Percentiles rank a stretch among this genome's conserved stretches.
phyloP scores from a whole-genome alignment of 2,113 vertebrate genomes.

The Mesoclemmys tuberculata region DNA sequence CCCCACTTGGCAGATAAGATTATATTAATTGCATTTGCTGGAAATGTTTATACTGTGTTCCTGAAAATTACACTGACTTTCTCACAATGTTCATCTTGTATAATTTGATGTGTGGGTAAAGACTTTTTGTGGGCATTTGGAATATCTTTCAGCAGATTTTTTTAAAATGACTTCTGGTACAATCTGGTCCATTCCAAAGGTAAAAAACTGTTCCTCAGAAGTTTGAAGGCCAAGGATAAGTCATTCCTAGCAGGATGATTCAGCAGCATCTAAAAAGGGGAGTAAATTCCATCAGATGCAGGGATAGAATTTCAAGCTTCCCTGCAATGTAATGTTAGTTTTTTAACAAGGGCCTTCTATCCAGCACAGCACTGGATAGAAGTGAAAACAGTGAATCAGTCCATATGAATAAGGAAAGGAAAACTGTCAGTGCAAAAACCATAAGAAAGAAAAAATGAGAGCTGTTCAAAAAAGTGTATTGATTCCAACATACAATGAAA shows the following conservation, averaged over 20 bases:
- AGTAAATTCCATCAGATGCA: background rate
- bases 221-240: background rate
- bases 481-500: background rate
- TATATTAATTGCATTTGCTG: background rate
- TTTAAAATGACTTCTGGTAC: background rate
- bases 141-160: background rate
- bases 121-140: background rate
- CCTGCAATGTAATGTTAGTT: background rate
- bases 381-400: background rate
- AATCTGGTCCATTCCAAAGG: background rate
- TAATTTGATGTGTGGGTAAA: background rate
- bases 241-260: background rate
- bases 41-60: background rate
- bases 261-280: background rate
- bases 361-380: background rate
- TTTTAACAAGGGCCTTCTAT: background rate
- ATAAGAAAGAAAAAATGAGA: background rate
- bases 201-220: background rate
- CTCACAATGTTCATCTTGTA: background rate
- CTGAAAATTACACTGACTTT: background rate
- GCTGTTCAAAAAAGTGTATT: background rate
- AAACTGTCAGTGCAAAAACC: background rate
- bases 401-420: background rate
- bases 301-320: background rate
- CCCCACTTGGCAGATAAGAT: background rate